Conservation (phyloP, 2,113 vertebrate genomes). For the Pelvicachromis taeniatus region DNA sequence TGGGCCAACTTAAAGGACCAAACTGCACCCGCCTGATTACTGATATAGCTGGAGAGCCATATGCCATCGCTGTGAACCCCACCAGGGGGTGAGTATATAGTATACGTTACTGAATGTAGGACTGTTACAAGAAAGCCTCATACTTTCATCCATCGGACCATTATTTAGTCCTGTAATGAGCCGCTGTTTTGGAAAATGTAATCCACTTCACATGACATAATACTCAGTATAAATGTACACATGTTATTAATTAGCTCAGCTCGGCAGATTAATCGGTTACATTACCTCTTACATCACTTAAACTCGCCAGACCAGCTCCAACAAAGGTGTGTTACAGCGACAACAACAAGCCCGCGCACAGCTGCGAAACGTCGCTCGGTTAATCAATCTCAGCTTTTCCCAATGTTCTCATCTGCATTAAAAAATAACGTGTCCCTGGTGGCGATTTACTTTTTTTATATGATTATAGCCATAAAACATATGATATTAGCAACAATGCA, state of each 20-base stretch:
- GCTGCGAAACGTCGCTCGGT: not conserved
- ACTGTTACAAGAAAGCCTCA: too few species aligned
- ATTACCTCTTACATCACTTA: not conserved
- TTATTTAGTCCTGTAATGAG: not conserved
- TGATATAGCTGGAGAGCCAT: slow-evolving; percentile 93
- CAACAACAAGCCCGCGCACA: not conserved
- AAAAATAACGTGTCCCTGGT: not conserved
- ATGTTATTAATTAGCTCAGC: not conserved
- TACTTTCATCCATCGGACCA: too few species aligned
- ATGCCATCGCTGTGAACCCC: slow-evolving; percentile 92
- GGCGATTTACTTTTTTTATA: not conserved
- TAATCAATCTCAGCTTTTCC: not conserved
- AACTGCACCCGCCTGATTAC: slow-evolving; percentile 95
- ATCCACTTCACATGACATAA: not conserved
- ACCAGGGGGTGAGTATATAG: slow-evolving; percentile 77
- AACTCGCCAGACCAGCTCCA: not conserved
- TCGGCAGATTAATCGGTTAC: not conserved
- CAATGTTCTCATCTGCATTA: not conserved
- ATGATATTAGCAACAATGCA: not conserved
- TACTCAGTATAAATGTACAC: not conserved
- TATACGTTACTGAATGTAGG: too few species aligned
- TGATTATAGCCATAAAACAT: not conserved
- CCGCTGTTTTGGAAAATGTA: not conserved
- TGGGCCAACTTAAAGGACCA: slow-evolving; percentile 89
- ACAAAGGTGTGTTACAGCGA: not conserved